Base-by-base conservation (phyloP, 2,888 invertebrate species). In the Oligia latruncula region DNA sequence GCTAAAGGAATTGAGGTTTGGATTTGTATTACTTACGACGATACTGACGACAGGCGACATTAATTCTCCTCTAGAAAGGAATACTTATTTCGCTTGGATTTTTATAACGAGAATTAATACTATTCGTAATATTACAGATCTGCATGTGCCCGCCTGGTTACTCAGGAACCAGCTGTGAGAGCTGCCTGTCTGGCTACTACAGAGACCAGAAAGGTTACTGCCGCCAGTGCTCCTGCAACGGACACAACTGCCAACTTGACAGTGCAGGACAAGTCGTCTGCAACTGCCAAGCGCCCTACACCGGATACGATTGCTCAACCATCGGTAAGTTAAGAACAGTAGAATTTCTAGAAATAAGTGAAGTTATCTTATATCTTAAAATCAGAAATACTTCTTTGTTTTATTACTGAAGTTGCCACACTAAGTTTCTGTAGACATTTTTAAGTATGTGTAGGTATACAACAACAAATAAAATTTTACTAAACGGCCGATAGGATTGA, bases 121-220 rank as follows among this genome's bases (percentile, higher is more conserved):
- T 17, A 55, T 35, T n/a, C 2, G 11, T 40, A 29, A n/a, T 58
- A 80, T 81, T 88, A 0, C 83, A 96, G 97, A 88, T 97, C 68
- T 99, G 99, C 93, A 96, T 97, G 74, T 99, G 99, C 92, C 99
- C 99, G 0, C 91, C 95, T 0, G 99, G 98, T 1, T 99, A 99
- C 91, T 95, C 96, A 17, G 99, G 99, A 77, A 98, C 98, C 0
- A 99, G 99, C 74, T 99, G 99, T 92, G 99, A 99, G 94, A 95
- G 92, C 11, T 99, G 99, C 91, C 95, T 97, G 0, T 92, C 97
- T 0, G 98, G 98, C 20, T 98, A 98, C 93, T 99, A 98, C 93
- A 97, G 98, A 79, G 98, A 98, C 88, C 94, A 94, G 1, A 96
- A 95, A 74, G 97, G 97, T 17, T 94, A 97, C n/a, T 98, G 99